phyloP scores from a whole-genome alignment of 2,888 invertebrate species.

The Margaritifera margaritifera region DNA sequence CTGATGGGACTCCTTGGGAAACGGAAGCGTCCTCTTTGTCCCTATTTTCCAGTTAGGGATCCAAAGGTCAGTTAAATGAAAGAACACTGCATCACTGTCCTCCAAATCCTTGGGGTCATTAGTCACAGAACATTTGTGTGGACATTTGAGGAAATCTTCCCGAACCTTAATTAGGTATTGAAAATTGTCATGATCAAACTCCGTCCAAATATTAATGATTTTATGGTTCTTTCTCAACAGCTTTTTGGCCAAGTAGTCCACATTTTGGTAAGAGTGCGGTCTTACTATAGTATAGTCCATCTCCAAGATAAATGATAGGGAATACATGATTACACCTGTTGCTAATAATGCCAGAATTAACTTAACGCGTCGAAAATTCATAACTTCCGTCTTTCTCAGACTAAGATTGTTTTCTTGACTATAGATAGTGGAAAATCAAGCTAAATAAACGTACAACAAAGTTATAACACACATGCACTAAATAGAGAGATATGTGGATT shows the following conservation, averaged over 20 bases:
- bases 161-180: not conserved
- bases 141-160: slow-evolving; percentile 8
- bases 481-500: too few species aligned
- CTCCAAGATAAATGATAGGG: too few species aligned
- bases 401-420: too few species aligned
- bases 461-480: too few species aligned
- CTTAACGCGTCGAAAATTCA: too few species aligned
- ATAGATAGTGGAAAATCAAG: too few species aligned
- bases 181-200: not conserved
- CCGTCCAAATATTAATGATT: slow-evolving; percentile 5
- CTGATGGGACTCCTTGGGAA: slow-evolving; percentile 39
- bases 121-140: slow-evolving; percentile 27
- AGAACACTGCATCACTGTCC: slow-evolving; percentile 49
- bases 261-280: too few species aligned
- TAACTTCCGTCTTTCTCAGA: too few species aligned
- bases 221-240: not conserved
- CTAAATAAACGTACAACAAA: too few species aligned
- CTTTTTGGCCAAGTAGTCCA: not conserved
- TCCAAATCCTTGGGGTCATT: slow-evolving; percentile 37
- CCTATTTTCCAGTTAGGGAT: slow-evolving; percentile 24
- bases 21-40: slow-evolving; percentile 21
- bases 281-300: too few species aligned
- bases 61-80: slow-evolving; percentile 51
- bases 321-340: too few species aligned
- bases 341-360: too few species aligned